Conservation (phyloP, 2,888 invertebrate genomes). For the Plagiodera versicolora region DNA sequence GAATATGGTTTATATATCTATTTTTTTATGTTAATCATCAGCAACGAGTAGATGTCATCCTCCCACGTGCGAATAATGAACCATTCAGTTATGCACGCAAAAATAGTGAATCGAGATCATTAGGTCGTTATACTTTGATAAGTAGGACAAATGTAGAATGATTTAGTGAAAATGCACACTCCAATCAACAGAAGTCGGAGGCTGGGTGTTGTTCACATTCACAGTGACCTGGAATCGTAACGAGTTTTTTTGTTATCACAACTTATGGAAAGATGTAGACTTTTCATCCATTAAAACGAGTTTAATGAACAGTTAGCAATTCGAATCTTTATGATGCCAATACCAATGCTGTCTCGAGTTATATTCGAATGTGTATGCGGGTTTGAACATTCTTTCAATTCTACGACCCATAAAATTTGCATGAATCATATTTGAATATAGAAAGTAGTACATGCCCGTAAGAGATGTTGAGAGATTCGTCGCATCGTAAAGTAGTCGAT, state of each 20-base stretch:
- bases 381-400: background rate
- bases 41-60: constrained; percentile 5
- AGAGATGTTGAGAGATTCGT: background rate
- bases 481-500: background rate
- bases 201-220: background rate
- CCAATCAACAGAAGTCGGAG: background rate
- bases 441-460: background rate
- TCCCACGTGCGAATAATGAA: constrained; percentile 17
- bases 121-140: constrained; percentile 27
- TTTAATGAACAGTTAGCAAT: background rate
- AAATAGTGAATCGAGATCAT: constrained; percentile 30
- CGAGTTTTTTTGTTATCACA: background rate
- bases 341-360: background rate
- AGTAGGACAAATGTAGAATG: constrained; percentile 31
- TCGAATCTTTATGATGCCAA: background rate
- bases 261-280: background rate
- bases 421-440: background rate
- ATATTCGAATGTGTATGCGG: background rate
- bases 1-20: too few species aligned
- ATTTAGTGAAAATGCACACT: constrained; percentile 36
- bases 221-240: background rate
- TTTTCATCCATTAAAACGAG: background rate
- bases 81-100: background rate
- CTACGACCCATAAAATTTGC: background rate
- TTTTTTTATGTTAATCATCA: background rate